Evolutionary conservation across 2,888 invertebrate genomes (phyloP), one percentile per base, ranked within the genome.

Genomic region (Cryptocephalus primarius): DNA sequence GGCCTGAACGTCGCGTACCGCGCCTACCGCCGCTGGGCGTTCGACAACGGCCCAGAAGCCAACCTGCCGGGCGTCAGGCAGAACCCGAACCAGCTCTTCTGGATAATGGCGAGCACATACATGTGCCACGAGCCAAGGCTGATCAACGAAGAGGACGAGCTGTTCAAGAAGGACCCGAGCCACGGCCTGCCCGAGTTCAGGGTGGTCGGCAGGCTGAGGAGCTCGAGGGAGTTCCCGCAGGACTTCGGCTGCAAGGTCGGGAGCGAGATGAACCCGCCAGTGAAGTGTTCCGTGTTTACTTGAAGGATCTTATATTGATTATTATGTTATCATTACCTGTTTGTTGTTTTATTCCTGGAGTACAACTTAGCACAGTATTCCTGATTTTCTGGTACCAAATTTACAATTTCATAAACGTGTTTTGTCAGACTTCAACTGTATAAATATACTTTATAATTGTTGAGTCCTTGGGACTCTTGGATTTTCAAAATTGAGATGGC

Each of bases 1-100:
- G 93, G 92, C 0, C 79, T 90, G 51, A 89, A 89, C 63, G 83
- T 88, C 60, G 88, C 92, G 0, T 93, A 91, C 67, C 75, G 78
- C 54, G 90, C 88, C 0, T 89, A 90, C 66, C 74, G 79, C 43
- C 75, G 77, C 8, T 88, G 85, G 85, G 77, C 75, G 0, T 68
- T 74, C 8, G 72, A 78, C 8, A 76, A 86, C 61, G 79, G 81
- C 0, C 70, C 72, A 1, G 88, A 88, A 58, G 67, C 71, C 0
- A 72, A 73, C 32, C 71, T 89, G 9, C 88, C 88, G 0, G 56
- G 57, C 0, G 70, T 89, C 1, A 73, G 79, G 43, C 85, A 76
- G 58, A 73, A 78, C 1, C 80, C 83, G 0, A 74, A 75, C 67
- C 74, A 75, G 57, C 51, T 75, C 40, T 75, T 75, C 55, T 75